phyloP scores from a whole-genome alignment of 2,113 vertebrate species.

The Casuarius casuarius region DNA sequence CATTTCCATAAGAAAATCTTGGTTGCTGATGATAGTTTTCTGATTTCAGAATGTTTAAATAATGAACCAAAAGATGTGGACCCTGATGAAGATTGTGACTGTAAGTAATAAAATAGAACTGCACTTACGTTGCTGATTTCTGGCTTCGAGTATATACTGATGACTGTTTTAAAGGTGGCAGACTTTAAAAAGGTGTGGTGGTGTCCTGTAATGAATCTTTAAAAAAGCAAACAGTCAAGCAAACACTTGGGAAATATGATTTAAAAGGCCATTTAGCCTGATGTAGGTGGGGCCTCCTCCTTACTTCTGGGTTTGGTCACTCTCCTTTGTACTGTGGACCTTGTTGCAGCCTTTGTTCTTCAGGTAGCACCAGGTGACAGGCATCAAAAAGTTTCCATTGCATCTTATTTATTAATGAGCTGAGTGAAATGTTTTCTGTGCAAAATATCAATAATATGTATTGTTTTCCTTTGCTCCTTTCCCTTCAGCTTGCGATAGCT shows the following conservation, averaged over 20 bases:
- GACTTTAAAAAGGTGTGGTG: neutral
- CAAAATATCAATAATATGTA: neutral
- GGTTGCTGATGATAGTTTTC: neutral
- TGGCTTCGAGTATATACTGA: neutral
- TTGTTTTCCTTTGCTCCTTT: slow-evolving; percentile 1
- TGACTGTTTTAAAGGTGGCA: neutral
- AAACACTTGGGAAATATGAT: neutral
- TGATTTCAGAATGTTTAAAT: slow-evolving; percentile 86
- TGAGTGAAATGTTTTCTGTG: neutral
- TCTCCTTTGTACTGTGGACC: neutral
- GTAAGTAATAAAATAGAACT: slow-evolving; percentile 75
- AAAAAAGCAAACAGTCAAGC: neutral
- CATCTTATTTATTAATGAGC: neutral
- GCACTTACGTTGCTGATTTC: neutral
- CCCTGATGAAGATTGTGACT: slow-evolving; percentile 82
- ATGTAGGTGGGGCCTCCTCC: neutral
- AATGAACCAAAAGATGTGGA: slow-evolving; percentile 88
- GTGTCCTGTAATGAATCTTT: neutral
- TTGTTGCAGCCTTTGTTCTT: neutral
- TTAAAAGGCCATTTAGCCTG: neutral
- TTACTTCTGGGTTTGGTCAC: neutral
- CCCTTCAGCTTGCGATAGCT: slow-evolving; percentile 89
- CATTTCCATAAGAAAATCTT: neutral
- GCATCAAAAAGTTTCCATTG: neutral
- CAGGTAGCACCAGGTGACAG: neutral